Percentiles rank a stretch among this genome's conserved stretches.
Evolutionary conservation across 2,113 vertebrate species (phyloP).

Genomic region (Bufo gargarizans): DNA sequence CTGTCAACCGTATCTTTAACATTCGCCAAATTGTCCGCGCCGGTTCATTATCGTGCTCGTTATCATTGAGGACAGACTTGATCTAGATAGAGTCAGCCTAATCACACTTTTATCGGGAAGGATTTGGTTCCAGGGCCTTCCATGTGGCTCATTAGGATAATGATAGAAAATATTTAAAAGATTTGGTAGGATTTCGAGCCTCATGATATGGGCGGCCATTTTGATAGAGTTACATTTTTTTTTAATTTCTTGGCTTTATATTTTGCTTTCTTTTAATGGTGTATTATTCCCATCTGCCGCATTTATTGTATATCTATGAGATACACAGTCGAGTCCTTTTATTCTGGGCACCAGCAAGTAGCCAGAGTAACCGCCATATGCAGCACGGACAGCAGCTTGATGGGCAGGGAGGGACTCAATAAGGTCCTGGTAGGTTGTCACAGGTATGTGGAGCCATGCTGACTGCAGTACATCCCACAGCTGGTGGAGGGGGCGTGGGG

Average conservation of each 20-base stretch:
- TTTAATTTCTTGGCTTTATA: not conserved
- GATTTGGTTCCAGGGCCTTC: not conserved
- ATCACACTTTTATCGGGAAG: not conserved
- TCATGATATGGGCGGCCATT: not conserved
- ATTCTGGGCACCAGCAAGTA: no score
- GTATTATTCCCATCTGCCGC: not conserved
- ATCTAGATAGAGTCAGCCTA: not conserved
- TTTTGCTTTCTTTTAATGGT: not conserved
- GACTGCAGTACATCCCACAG: no score
- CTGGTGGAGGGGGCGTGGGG: no score
- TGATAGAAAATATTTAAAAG: not conserved
- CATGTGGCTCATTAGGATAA: not conserved
- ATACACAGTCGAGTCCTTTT: no score
- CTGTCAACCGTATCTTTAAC: slow-evolving; percentile 7
- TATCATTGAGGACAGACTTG: not conserved
- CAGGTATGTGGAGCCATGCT: no score
- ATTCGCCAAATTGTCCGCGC: not conserved
- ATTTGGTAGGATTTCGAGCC: not conserved
- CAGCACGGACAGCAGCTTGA: no score
- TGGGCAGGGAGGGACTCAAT: no score
- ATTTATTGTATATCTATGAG: no score
- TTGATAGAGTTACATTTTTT: not conserved
- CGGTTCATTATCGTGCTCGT: not conserved
- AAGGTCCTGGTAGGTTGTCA: no score
- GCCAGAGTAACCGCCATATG: no score